phyloP scores from a whole-genome alignment of 2,113 vertebrate species.

The Solea senegalensis region DNA sequence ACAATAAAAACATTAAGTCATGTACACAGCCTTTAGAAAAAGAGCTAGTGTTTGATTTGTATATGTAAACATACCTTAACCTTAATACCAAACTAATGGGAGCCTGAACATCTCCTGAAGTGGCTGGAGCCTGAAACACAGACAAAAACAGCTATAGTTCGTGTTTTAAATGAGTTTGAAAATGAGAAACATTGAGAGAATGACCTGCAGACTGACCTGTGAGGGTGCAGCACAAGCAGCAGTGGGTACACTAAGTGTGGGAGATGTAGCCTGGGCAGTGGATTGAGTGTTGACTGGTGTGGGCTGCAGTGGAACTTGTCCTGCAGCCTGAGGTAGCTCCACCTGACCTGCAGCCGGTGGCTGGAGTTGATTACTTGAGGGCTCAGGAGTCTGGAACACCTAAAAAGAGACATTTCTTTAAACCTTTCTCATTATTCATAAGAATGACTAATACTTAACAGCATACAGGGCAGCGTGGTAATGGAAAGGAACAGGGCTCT shows the following conservation, averaged over 20 bases:
- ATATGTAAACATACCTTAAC: conserved; percentile 85
- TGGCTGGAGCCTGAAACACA: conserved; percentile 74
- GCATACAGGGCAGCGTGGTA: background rate
- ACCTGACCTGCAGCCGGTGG: conserved; percentile 81
- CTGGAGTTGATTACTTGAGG: conserved; percentile 84
- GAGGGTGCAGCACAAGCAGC: conserved; percentile 53
- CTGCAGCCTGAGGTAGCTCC: conserved; percentile 91
- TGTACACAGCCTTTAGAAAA: too few species aligned
- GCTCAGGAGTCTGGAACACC: conserved; percentile 87
- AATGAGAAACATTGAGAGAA: background rate
- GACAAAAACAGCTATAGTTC: background rate
- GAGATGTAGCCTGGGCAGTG: conserved; percentile 73
- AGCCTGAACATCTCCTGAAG: conserved; percentile 79
- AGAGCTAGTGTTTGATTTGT: too few species aligned
- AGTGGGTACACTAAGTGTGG: conserved; percentile 69
- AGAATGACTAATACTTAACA: background rate
- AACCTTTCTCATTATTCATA: background rate
- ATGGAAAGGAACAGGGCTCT: background rate
- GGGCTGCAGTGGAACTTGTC: conserved; percentile 81
- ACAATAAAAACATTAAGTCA: too few species aligned
- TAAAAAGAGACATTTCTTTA: conserved; percentile 48
- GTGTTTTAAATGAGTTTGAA: background rate
- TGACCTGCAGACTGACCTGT: conserved; percentile 51
- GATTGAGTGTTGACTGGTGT: conserved; percentile 80
- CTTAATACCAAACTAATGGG: conserved; percentile 95